phyloP scores from a whole-genome alignment of 2,113 vertebrate species.

The Rhodinocichla rosea region DNA sequence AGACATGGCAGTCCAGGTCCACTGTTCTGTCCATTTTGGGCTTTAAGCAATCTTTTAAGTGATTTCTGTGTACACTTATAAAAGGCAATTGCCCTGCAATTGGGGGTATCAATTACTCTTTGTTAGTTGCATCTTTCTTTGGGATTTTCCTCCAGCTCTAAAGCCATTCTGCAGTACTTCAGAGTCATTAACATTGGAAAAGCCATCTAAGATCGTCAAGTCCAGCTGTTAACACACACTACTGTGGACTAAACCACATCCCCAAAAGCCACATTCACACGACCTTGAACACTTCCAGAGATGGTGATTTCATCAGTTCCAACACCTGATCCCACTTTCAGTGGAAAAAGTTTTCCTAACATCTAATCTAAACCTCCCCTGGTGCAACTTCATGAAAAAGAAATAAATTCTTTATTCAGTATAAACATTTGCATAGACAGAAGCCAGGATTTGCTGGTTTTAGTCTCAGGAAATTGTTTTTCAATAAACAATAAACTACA shows the following conservation, averaged over 20 bases:
- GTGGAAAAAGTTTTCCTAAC: neutral
- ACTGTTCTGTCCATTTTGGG: neutral
- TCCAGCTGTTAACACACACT: neutral
- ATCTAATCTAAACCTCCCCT: neutral
- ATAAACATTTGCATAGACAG: neutral
- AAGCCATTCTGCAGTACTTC: neutral
- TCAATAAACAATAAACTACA: neutral
- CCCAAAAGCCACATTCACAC: neutral
- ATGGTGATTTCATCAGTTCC: neutral
- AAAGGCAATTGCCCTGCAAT: neutral
- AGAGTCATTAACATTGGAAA: neutral
- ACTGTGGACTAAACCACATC: accelerated
- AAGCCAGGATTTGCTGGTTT: neutral
- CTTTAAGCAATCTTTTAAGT: neutral
- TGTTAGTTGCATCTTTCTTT: neutral
- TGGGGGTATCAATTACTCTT: too few species aligned
- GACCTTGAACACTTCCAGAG: neutral
- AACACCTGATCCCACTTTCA: accelerated
- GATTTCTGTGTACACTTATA: neutral
- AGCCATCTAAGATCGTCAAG: neutral
- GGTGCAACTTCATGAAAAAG: neutral
- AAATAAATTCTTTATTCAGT: neutral
- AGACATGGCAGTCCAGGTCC: neutral
- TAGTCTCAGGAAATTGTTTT: neutral
- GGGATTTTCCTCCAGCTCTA: neutral